Evolutionary conservation across 2,888 invertebrate species (phyloP), one percentile per base, ranked within the genome.

Genomic region (Halictus quadricinctus): DNA sequence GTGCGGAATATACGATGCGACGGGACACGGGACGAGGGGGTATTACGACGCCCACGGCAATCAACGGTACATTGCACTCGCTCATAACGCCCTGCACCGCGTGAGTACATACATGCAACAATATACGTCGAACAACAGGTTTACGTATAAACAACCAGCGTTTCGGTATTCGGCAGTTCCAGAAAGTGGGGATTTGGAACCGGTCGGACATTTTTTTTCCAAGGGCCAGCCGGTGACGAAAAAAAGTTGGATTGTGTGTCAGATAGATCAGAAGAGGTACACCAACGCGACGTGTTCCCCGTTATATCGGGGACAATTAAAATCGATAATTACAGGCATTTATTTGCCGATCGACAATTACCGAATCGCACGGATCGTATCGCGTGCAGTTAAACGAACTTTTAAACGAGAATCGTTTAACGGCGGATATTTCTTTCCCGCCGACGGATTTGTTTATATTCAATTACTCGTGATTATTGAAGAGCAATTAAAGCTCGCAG

Each of bases 61-160:
- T 90, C 88, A 94, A 94, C 93, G 93, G 93, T 93, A 94, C 92
- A 93, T 93, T 91, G 89, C 88, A 89, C 89, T 86, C 90, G 86
- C 82, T 87, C 70, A 88, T 87, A 88, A 89, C 83, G 84, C 87
- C 74, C 83, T 72, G 66, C 83, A 74, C 83, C 66, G 86, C 79
- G 80, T 83, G 85, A 79, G 81, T 79, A 80, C 79, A 36, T 25
- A 15, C 46, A 72, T 66, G 69, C 66, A 87, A 87, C 86, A 87
- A 87, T 87, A 77, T 85, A 75, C 75, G 73, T 83, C 80, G 79
- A 87, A 85, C 83, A 87, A 85, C 85, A 87, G 85, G 81, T 82
- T 82, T 78, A 66, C 80, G 77, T 75, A 81, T 76, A 84, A 86
- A 86, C 81, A 86, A 80, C 72, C 66, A 13, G 25, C 4, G n/a